Base-by-base conservation (phyloP, 2,888 invertebrate genomes). In the Eupithecia abbreviata region DNA sequence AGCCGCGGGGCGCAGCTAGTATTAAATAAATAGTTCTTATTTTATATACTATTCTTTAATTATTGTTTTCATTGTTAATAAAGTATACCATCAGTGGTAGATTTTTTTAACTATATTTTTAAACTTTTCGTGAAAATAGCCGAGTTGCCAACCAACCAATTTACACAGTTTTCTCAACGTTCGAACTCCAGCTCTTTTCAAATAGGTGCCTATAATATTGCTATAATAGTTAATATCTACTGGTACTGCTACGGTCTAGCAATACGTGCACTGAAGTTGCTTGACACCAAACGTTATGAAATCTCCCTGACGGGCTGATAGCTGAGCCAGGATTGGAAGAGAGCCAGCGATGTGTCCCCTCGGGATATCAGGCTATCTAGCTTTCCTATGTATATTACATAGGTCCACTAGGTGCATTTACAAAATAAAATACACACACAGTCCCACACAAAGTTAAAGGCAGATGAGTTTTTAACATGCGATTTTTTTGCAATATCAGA, bases 301-400 rank as follows among this genome's bases (percentile, higher is more conserved):
- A 71, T 70, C 69, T n/a, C 72, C 75, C 75, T 75, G 79, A 79
- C 77, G 85, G 55, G 73, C 18, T 18, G 75, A 75, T 75, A 77
- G 68, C 66, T 49, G 49, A 83, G 84, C 84, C 82, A 81, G 85
- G 82, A 80, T 89, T 92, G 93, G 92, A 91, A 80, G 76, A 82
- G 80, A 83, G 91, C 93, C 92, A 92, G 87, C 82, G 81, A 84
- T 84, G 83, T 91, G 88, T 88, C 88, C 86, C 51, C 86, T 80
- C 85, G 76, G 84, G 83, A 82, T 86, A 86, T 85, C 87, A 85
- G 87, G 86, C 87, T 85, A 87, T 84, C 86, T 84, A 86, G 89
- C 87, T 88, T 88, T 87, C 85, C 84, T 85, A 82, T 78, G 85
- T 69, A 47, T 47, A 69, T 47, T 67, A 68, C 67, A 43, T 68